phyloP scores from a whole-genome alignment of 2,113 vertebrate genomes.

The Eptesicus fuscus region DNA sequence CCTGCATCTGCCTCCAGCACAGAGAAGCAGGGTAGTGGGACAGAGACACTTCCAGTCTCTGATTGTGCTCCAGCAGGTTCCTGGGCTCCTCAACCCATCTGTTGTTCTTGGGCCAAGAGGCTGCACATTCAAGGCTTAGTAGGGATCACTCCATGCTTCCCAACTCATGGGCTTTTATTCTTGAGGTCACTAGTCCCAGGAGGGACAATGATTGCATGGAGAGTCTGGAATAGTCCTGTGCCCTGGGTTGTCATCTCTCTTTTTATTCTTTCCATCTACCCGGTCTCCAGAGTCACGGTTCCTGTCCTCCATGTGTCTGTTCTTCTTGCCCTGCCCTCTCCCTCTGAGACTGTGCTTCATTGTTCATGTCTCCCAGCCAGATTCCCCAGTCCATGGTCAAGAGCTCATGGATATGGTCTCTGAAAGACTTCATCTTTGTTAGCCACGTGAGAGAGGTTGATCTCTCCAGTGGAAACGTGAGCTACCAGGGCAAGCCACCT shows the following conservation, averaged over 20 bases:
- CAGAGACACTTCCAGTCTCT: neutral
- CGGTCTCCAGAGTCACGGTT: neutral
- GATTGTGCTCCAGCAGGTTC: neutral
- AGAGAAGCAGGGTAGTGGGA: neutral
- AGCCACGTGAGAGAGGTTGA: neutral
- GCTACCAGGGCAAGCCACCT: neutral
- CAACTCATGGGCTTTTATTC: neutral
- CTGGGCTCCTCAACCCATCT: neutral
- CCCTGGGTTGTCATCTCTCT: neutral
- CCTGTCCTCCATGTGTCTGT: neutral
- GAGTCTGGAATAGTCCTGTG: neutral
- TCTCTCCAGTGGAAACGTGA: neutral
- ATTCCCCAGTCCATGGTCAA: neutral
- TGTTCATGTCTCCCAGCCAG: neutral
- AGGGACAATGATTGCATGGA: neutral
- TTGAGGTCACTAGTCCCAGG: neutral
- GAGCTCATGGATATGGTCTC: neutral
- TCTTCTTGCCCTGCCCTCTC: neutral
- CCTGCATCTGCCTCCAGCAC: neutral
- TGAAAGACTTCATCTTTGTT: neutral
- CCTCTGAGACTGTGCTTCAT: neutral
- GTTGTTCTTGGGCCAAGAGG: neutral
- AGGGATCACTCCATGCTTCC: neutral
- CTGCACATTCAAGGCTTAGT: neutral
- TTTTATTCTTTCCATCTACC: neutral